Base-by-base conservation (phyloP, 2,888 invertebrate species). In the Ennomos quercinarius region DNA sequence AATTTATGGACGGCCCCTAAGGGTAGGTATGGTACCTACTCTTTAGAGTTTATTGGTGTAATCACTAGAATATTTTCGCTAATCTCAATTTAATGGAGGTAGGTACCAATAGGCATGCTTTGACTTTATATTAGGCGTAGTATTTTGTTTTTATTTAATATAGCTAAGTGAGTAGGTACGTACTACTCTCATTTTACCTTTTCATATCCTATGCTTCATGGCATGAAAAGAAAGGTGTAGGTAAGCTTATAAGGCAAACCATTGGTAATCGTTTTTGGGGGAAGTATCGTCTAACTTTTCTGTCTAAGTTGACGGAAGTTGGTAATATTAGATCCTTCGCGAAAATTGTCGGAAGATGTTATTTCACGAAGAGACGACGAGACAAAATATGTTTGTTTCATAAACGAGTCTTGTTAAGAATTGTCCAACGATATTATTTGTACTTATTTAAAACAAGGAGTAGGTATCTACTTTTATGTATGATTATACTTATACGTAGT, bases 251-350 rank as follows among this genome's bases (percentile, higher is more conserved):
- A 61, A 58, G 55, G 40, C 43, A 49, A 43, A 17, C 56, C 46
- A 54, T 58, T 51, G 48, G 54, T 61, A 59, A 64, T 61, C 51
- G 56, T 42, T 51, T 66, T 53, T 27, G 27, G 56, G n/a, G 54
- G 51, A 61, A 57, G 59, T 61, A 61, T 59, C 55, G 48, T 35
- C 44, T 27, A 66, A 64, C 57, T 62, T 66, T 50, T 56, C 61
- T 47, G 59, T 59, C 57, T 46, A 61, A 63, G 61, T 63, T 61
- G 61, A 61, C 50, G 56, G 13, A 56, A 50, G 35, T 53, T 53
- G 48, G 43, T 55, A 61, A 57, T 53, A 52, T 54, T 6, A 27
- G 6, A 40, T 59, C 54, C 61, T 63, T 61, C 46, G 56, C 49
- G 61, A 48, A 63, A 61, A 66, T 61, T 34, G 47, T 41, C 36